These are phyloP conservation scores for Metallyticus violacea DNA, from an alignment of 2,888 invertebrate genomes.

Conservation along the genomic window DNA sequence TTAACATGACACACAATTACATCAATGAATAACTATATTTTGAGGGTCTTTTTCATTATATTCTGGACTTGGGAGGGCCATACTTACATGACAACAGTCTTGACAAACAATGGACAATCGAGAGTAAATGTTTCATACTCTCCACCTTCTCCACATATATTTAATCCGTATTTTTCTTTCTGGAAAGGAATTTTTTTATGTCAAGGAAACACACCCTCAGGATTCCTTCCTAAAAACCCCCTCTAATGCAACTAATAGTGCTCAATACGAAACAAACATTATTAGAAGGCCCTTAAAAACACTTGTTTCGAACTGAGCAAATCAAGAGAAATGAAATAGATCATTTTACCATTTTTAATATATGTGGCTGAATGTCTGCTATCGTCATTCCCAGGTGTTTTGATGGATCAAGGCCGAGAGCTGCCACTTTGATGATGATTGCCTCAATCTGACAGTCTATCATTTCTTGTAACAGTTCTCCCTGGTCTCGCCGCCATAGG, in stretches of 20 bases:
- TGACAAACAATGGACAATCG: conserved; percentile 94
- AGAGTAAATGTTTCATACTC: conserved; percentile 98
- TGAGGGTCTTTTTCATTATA: neutral
- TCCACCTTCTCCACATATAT: conserved; percentile 98
- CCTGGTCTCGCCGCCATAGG: conserved; percentile 95
- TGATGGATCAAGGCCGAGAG: conserved; percentile 82
- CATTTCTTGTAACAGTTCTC: conserved; percentile 94
- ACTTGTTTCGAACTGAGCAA: conserved; percentile 9
- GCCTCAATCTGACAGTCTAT: conserved; percentile 89
- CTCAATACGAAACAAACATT: conserved; percentile 6
- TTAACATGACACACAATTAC: neutral
- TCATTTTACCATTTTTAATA: conserved; percentile 70
- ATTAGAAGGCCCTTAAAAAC: neutral
- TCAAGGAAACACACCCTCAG: conserved; percentile 24
- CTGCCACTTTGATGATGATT: conserved; percentile 95
- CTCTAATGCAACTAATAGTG: neutral
- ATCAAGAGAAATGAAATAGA: neutral
- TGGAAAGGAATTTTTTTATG: conserved; percentile 43
- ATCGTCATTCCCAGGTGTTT: conserved; percentile 86
- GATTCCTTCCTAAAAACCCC: conserved; percentile 14
- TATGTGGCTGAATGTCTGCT: conserved; percentile 80
- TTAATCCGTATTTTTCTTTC: conserved; percentile 89
- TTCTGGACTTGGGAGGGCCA: conserved; percentile 21
- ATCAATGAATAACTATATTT: neutral
- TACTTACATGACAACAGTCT: conserved; percentile 85